Conservation (phyloP, 2,113 vertebrate genomes). For the Strix uralensis region DNA sequence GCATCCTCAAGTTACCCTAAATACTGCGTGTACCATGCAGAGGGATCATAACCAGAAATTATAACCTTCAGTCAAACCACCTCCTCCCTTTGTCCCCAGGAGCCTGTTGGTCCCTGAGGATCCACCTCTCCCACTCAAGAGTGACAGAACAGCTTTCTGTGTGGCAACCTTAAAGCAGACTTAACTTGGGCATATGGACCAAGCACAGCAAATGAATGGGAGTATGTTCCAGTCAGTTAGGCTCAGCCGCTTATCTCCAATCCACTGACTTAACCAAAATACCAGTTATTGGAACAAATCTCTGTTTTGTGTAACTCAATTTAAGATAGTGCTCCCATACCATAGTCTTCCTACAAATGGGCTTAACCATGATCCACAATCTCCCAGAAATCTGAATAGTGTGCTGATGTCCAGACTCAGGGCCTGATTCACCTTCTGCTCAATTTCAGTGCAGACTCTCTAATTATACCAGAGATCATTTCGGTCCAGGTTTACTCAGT, state of each 20-base stretch:
- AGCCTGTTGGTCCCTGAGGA: neutral
- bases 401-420: neutral
- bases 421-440: neutral
- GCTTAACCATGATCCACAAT: neutral
- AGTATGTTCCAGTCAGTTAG: neutral
- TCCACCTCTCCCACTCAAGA: too few species aligned
- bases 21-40: neutral
- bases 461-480: neutral
- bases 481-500: neutral
- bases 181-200: neutral
- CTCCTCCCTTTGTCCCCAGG: too few species aligned
- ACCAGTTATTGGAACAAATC: neutral
- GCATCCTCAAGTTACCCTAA: neutral
- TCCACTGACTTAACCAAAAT: neutral
- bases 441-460: neutral
- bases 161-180: neutral
- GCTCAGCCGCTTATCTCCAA: neutral
- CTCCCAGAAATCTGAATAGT: neutral
- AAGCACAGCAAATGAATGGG: rapidly evolving
- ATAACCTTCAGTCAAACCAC: neutral
- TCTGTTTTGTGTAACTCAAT: neutral
- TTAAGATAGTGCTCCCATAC: neutral
- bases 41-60: neutral
- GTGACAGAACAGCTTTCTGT: neutral
- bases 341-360: neutral